phyloP scores from a whole-genome alignment of 1,140 invertebrate species.

The Thaumatotibia leucotreta region DNA sequence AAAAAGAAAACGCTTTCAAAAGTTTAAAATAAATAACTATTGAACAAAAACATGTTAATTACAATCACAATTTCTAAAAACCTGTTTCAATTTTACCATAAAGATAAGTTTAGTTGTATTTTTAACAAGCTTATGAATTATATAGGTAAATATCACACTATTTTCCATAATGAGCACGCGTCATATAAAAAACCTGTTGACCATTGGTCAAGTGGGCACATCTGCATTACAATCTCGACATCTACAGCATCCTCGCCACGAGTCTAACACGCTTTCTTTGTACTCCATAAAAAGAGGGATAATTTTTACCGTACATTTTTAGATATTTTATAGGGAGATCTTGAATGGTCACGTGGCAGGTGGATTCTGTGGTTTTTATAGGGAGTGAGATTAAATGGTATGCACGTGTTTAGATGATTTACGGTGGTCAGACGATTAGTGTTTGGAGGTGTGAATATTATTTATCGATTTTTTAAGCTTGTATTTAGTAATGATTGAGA shows the following conservation, averaged over 20 bases:
- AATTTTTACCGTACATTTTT: neutral
- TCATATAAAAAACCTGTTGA: neutral
- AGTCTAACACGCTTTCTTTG: constrained; percentile 10
- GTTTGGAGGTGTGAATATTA: neutral
- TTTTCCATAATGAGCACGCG: too few species aligned
- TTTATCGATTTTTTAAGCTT: neutral
- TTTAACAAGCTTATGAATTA: too few species aligned
- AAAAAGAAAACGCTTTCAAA: too few species aligned
- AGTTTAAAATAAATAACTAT: too few species aligned
- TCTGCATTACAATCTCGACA: neutral
- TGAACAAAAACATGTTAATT: too few species aligned
- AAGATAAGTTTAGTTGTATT: too few species aligned
- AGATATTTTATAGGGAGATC: neutral
- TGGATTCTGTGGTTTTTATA: neutral
- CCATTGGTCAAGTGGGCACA: neutral
- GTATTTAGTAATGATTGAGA: neutral
- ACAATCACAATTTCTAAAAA: too few species aligned
- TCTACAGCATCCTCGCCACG: neutral
- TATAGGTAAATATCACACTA: too few species aligned
- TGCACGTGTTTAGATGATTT: neutral
- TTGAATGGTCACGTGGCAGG: neutral
- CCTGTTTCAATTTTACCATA: too few species aligned
- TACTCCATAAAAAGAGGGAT: neutral
- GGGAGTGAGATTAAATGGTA: neutral
- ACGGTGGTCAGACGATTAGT: neutral